These are phyloP conservation scores for Brachycybe producta DNA, from an alignment of 2,888 invertebrate genomes.

Conservation along the genomic window DNA sequence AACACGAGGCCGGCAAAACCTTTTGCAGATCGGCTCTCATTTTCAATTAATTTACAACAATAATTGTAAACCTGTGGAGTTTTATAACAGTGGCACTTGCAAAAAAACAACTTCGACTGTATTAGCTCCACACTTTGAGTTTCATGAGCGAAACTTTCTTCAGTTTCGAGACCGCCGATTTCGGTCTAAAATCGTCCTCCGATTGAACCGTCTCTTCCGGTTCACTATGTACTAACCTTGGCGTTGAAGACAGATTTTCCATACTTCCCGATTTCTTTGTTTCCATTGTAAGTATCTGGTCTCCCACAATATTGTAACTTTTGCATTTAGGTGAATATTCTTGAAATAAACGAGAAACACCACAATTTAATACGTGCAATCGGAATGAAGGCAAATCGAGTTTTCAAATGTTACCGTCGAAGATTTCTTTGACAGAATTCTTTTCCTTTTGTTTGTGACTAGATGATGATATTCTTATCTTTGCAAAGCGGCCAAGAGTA, in stretches of 20 bases:
- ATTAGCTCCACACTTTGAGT: constrained; percentile 53
- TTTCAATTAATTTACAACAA: too few relatives aligned
- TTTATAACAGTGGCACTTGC: too few relatives aligned
- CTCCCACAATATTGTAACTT: constrained; percentile 6
- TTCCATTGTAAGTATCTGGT: background rate
- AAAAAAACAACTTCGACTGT: too few relatives aligned
- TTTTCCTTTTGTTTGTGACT: constrained; percentile 13
- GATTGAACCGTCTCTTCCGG: constrained; percentile 55
- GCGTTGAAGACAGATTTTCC: constrained; percentile 35
- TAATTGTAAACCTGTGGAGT: too few relatives aligned
- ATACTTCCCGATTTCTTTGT: constrained; percentile 18
- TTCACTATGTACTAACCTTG: constrained; percentile 57
- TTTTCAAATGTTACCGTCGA: constrained; percentile 13
- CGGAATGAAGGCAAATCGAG: too few relatives aligned
- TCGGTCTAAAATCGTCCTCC: constrained; percentile 47
- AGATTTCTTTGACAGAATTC: constrained; percentile 4
- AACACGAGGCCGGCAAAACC: too few relatives aligned
- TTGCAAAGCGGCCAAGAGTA: constrained; percentile 1
- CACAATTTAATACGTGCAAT: too few relatives aligned
- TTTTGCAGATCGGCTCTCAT: too few relatives aligned
- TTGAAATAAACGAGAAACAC: too few relatives aligned
- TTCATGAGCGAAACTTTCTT: constrained; percentile 66
- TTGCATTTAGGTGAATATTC: constrained; percentile 11
- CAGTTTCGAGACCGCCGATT: constrained; percentile 59
- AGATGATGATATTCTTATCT: constrained; percentile 12